A percentile compares a stretch with the other conserved stretches of the same genome.
Evolutionary conservation across 2,888 invertebrate genomes (phyloP).

Genomic region (Drosophila anceps): DNA sequence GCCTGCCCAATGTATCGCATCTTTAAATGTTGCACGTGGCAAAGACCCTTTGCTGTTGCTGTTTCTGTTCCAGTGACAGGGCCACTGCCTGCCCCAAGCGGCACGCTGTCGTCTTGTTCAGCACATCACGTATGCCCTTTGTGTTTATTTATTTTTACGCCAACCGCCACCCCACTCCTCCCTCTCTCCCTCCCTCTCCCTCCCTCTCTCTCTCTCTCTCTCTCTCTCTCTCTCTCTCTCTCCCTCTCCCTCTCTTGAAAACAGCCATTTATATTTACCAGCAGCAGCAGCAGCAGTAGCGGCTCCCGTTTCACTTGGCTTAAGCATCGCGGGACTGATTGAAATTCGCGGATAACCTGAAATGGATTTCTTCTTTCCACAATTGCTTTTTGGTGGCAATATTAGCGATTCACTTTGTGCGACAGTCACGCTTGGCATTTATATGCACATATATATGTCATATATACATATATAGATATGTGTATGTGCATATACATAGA

Average conservation of each 20-base stretch:
- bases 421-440: not conserved
- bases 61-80: conserved; percentile 37
- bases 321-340: conserved; percentile 78
- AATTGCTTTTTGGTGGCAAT: conserved; percentile 84
- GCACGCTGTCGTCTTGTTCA: conserved; percentile 30
- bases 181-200: too few relatives aligned
- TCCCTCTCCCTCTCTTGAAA: not conserved
- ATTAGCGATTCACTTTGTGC: conserved; percentile 79
- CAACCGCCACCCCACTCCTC: not conserved
- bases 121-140: conserved; percentile 73
- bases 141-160: conserved; percentile 72
- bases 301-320: conserved; percentile 49
- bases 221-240: too few relatives aligned
- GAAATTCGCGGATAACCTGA: conserved; percentile 85
- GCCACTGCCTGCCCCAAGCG: conserved; percentile 18
- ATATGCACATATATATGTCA: not conserved
- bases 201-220: too few relatives aligned
- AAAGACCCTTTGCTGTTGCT: conserved; percentile 13
- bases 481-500: too few relatives aligned
- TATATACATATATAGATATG: not conserved
- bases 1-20: conserved; percentile 14
- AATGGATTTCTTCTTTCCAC: conserved; percentile 83
- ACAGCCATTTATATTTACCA: conserved; percentile 57
- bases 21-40: conserved; percentile 63
- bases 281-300: conserved; percentile 9